Evolutionary conservation across 2,113 vertebrate genomes (phyloP).

Genomic region (Ia io): DNA sequence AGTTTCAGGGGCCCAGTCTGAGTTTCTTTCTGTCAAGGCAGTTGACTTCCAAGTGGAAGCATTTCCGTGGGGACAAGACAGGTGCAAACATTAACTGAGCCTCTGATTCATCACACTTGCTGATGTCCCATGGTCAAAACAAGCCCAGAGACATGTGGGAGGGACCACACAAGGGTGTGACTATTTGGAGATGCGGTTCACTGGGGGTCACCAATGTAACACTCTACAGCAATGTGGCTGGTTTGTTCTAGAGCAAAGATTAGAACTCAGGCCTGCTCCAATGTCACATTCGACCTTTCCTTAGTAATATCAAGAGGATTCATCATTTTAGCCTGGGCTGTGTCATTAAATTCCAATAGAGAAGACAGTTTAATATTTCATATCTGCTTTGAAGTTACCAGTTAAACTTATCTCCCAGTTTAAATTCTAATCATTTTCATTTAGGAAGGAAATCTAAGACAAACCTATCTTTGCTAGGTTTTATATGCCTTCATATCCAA

Average conservation of each 20-base stretch:
- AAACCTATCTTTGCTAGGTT: background rate
- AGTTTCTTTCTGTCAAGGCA: background rate
- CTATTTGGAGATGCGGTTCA: background rate
- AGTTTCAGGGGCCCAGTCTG: background rate
- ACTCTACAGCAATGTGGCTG: background rate
- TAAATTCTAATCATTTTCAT: conserved; percentile 6
- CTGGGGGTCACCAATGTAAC: fast-evolving
- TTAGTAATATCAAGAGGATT: background rate
- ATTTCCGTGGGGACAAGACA: background rate
- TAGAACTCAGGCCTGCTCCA: background rate
- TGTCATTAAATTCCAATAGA: background rate
- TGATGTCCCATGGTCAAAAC: background rate
- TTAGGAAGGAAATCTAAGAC: background rate
- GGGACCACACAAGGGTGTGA: background rate
- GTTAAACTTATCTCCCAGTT: background rate
- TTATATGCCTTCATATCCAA: background rate
- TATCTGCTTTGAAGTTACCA: background rate
- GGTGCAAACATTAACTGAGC: background rate
- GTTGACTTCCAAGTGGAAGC: background rate
- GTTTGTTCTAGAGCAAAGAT: background rate
- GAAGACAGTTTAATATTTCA: background rate
- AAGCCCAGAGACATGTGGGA: background rate
- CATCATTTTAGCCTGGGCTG: background rate
- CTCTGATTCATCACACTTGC: background rate
- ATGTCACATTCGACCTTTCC: background rate